A percentile compares a stretch with the other conserved stretches of the same genome.
phyloP scores from a whole-genome alignment of 2,797 vertebrate genomes.

The Sebastes goodei region DNA sequence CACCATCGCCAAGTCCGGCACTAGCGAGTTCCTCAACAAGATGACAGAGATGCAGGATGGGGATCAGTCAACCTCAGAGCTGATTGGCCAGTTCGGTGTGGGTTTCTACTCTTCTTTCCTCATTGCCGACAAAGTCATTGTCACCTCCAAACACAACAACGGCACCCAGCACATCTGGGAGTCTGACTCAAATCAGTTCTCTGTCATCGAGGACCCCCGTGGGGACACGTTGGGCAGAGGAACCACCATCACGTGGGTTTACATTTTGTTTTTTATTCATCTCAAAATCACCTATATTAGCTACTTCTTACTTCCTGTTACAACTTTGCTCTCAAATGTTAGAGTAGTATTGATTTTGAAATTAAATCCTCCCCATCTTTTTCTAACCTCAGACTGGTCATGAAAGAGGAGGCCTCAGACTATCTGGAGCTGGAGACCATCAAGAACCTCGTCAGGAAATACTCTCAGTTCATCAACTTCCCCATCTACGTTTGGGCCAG shows the following conservation, averaged over 20 bases:
- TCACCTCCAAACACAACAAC: slow-evolving; percentile 98
- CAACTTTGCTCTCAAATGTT: neutral
- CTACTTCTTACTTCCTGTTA: neutral
- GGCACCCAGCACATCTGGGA: slow-evolving; percentile 98
- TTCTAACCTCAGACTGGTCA: slow-evolving; percentile 84
- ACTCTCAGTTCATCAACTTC: slow-evolving; percentile 99
- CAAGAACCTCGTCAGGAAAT: slow-evolving; percentile 96
- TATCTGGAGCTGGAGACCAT: slow-evolving; percentile 97
- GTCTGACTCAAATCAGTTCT: slow-evolving; percentile 96
- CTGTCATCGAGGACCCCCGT: slow-evolving; percentile 93
- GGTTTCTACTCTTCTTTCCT: slow-evolving; percentile 99
- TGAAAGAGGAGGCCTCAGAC: slow-evolving; percentile 98
- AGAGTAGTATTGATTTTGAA: neutral
- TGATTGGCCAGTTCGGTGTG: slow-evolving; percentile 98
- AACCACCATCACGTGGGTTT: slow-evolving; percentile 93
- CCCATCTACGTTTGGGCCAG: slow-evolving; percentile 99
- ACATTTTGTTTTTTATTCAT: neutral
- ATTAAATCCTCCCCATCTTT: neutral
- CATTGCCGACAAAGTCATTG: slow-evolving; percentile 96
- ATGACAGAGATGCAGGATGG: slow-evolving; percentile 93
- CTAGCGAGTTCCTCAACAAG: slow-evolving; percentile 97
- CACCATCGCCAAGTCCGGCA: slow-evolving; percentile 98
- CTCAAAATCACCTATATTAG: too few species aligned
- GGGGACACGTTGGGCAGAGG: slow-evolving; percentile 95
- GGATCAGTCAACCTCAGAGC: slow-evolving; percentile 93